Percentiles rank a stretch among this genome's conserved stretches.
These are phyloP conservation scores for Ceriagrion tenellum DNA, from an alignment of 2,888 invertebrate genomes.

Conservation along the genomic window DNA sequence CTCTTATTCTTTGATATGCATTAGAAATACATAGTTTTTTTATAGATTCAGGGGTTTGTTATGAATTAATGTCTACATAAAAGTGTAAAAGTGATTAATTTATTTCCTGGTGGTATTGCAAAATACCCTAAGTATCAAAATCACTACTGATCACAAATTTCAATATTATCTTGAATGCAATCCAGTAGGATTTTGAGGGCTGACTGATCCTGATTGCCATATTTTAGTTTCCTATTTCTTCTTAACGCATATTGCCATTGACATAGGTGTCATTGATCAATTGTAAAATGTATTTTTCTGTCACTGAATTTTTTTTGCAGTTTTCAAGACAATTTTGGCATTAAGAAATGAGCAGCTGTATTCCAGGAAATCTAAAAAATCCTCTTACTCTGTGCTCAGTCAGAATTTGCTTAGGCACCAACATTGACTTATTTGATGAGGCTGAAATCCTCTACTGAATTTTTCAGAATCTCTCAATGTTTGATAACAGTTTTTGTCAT, in stretches of 20 bases:
- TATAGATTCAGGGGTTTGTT: no score
- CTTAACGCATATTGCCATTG: not conserved
- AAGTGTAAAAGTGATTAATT: not conserved
- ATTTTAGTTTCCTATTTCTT: not conserved
- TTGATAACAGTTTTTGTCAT: not conserved
- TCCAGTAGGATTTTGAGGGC: not conserved
- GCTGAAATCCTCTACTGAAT: no score
- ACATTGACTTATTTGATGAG: not conserved
- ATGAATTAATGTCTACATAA: not conserved
- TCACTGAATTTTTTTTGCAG: not conserved
- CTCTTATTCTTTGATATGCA: not conserved
- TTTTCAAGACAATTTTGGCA: not conserved
- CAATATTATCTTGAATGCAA: not conserved
- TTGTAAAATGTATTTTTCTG: not conserved
- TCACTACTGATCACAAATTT: not conserved
- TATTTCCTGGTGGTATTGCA: not conserved
- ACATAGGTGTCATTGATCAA: not conserved
- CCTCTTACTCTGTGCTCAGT: not conserved
- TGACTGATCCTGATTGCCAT: not conserved
- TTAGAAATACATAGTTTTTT: no score
- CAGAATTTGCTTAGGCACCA: not conserved
- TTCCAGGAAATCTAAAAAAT: not conserved
- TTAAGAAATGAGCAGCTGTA: not conserved
- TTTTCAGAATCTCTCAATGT: not conserved
- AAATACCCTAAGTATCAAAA: not conserved